Conservation (phyloP, 1,140 invertebrate species). For the Polypedilum vanderplanki region DNA sequence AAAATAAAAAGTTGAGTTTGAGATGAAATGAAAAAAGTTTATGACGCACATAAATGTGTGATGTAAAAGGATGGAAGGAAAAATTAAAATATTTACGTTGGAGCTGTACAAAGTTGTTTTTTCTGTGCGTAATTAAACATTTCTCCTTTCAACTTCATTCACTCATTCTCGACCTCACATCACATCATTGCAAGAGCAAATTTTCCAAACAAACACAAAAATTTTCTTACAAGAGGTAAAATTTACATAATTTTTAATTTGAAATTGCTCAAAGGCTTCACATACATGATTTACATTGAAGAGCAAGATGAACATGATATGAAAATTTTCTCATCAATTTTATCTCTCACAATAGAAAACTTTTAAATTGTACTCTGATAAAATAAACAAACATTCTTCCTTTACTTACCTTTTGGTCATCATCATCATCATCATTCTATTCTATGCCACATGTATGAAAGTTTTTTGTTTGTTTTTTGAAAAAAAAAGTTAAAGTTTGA, state of each 20-base stretch:
- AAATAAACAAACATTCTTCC: background rate
- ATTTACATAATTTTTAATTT: conserved; percentile 20
- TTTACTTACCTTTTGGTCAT: background rate
- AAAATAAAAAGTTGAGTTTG: background rate
- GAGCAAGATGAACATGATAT: conserved; percentile 8
- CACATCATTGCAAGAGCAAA: background rate
- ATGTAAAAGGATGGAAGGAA: background rate
- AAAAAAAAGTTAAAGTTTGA: background rate
- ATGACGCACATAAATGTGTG: background rate
- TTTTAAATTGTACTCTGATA: background rate
- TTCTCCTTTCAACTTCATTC: background rate
- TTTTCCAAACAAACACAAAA: too few species aligned
- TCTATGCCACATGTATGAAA: background rate
- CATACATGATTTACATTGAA: background rate
- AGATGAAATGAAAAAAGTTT: background rate
- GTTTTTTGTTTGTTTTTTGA: background rate
- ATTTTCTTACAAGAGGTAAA: background rate
- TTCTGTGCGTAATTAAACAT: conserved; percentile 7
- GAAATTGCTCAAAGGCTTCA: background rate
- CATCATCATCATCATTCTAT: background rate
- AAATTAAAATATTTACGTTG: conserved; percentile 19
- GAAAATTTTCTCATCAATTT: background rate
- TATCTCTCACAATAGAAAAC: background rate
- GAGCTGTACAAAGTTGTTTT: background rate
- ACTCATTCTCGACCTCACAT: too few species aligned